Evolutionary conservation across 2,113 vertebrate species (phyloP), one percentile per base, ranked within the genome.

Genomic region (Cynoglossus semilaevis): DNA sequence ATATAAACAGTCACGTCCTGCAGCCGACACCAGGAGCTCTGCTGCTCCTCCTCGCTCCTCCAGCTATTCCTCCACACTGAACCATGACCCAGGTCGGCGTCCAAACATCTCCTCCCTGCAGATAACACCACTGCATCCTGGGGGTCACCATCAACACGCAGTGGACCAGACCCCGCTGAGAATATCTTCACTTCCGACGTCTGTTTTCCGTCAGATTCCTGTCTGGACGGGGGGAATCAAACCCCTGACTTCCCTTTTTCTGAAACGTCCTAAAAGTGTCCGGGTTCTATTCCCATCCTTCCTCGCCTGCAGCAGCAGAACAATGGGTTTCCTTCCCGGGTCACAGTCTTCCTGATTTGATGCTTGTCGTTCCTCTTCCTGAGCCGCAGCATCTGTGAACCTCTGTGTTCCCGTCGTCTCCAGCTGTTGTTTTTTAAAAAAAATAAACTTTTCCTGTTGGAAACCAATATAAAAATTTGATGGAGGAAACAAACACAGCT

Each of bases 241-340:
- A 48, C 43, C 48, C 22, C 22, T n/a, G 5, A 71, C 82, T 74
- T 79, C 78, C 67, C 38, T 47, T 29, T 29, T 29, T 29, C 63
- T 15, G 22, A 61, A 64, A n/a, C 0, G 17, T 62, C 22, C 66
- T 50, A 12, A 46, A 64, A 42, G 53, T 44, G 58, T 46, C 45
- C 0, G 14, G 50, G 58, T 81, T 13, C 79, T 81, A 79, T 83
- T 85, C 75, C 61, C 3, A 64, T 79, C 61, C 14, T 0, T 66
- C 29, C 41, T 46, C 16, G 67, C 45, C 54, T 38, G 61, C 62
- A 40, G 17, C 16, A 70, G 63, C 51, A 70, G 61, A 83, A 88
- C 82, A 88, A 86, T 86, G 73, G 74, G 6, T 77, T 86, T 83
- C 86, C 86, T 88, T 86, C 84, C 80, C 22, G 22, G 55, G 40